These are phyloP conservation scores for Cosmia pyralina DNA, from an alignment of 2,888 invertebrate genomes.

Conservation along the genomic window DNA sequence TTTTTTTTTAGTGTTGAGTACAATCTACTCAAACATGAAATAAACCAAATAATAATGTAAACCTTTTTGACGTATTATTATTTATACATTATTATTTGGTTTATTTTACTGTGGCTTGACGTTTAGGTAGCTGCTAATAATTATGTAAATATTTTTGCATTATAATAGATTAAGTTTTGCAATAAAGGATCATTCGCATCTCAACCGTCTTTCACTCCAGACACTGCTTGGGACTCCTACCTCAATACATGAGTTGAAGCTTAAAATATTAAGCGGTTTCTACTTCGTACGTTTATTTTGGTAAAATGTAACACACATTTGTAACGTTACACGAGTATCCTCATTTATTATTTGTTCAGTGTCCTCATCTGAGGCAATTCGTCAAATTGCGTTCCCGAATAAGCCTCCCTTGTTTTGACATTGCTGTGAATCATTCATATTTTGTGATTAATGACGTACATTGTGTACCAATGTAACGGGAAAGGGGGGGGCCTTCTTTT, in stretches of 20 bases:
- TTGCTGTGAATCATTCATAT: constrained; percentile 33
- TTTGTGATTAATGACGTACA: constrained; percentile 28
- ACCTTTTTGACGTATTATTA: too few species aligned
- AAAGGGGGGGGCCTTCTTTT: neutral
- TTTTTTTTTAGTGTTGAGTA: too few species aligned
- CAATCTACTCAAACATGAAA: neutral
- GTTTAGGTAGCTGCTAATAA: neutral
- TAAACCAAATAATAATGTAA: too few species aligned
- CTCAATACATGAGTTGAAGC: neutral
- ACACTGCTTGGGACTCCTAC: neutral
- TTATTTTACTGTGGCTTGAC: too few species aligned
- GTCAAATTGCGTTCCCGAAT: constrained; percentile 38
- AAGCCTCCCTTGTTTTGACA: constrained; percentile 36
- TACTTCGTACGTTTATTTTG: constrained; percentile 19
- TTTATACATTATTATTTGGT: too few species aligned
- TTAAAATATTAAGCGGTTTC: neutral
- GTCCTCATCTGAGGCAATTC: constrained; percentile 28
- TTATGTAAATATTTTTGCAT: neutral
- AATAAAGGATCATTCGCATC: neutral
- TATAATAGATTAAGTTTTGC: neutral
- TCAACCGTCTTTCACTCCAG: neutral
- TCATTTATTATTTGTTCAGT: constrained; percentile 43
- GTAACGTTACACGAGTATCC: constrained; percentile 6
- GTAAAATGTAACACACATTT: constrained; percentile 26
- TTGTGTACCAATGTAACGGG: neutral